Conservation (phyloP, 2,888 invertebrate genomes). For the Oscheius myriophilus region DNA sequence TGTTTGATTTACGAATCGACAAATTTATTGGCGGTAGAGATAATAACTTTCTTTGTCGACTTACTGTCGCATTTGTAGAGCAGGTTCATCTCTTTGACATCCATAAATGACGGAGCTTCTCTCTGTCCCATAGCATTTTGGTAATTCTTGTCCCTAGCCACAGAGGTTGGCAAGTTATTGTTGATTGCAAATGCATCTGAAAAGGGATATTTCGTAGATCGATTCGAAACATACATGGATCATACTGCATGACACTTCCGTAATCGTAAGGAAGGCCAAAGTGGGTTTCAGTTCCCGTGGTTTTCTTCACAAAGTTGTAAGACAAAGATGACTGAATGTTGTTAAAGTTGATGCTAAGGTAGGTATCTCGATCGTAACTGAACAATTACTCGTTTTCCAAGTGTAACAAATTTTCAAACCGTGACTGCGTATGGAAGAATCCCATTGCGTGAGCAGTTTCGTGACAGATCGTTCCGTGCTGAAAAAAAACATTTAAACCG, state of each 20-base stretch:
- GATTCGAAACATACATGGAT: constrained; percentile 12
- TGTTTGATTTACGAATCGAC: no score
- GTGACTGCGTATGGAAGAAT: constrained; percentile 48
- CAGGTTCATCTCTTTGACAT: constrained; percentile 41
- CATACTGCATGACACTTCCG: constrained; percentile 57
- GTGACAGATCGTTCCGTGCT: constrained; percentile 48
- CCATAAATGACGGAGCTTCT: constrained; percentile 45
- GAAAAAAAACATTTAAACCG: constrained; percentile 12
- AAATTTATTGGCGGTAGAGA: no score
- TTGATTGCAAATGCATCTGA: constrained; percentile 47
- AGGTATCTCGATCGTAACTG: constrained; percentile 40
- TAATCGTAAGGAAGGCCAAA: constrained; percentile 42
- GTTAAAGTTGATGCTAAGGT: constrained; percentile 38
- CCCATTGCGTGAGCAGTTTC: constrained; percentile 47
- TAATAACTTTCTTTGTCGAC: neutral
- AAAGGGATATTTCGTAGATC: neutral
- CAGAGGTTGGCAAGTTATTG: constrained; percentile 33
- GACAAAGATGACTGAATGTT: constrained; percentile 38
- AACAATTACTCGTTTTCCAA: neutral
- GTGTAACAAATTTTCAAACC: constrained; percentile 6
- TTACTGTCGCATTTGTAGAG: constrained; percentile 41
- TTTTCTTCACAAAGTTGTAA: constrained; percentile 47
- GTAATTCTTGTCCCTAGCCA: constrained; percentile 34
- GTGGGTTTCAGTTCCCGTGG: constrained; percentile 31
- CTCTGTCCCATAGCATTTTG: constrained; percentile 50